These are phyloP conservation scores for Himantopus leucocephalus DNA, from an alignment of 2,113 vertebrate genomes.

Conservation along the genomic window DNA sequence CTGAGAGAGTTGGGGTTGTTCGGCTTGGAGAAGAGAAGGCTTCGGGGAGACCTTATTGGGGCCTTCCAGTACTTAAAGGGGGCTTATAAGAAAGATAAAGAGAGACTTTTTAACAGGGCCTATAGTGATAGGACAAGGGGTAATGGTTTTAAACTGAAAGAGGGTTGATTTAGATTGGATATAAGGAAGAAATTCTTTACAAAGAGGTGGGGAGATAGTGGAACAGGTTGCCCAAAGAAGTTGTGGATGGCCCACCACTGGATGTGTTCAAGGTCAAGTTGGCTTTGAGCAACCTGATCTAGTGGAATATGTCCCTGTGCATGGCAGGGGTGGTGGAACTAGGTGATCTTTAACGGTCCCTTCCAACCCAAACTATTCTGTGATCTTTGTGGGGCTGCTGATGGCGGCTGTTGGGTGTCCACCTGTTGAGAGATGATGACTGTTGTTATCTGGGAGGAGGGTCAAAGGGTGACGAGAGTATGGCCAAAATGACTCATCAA, in stretches of 20 bases:
- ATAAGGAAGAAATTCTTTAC: background rate
- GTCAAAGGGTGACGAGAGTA: background rate
- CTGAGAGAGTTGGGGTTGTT: background rate
- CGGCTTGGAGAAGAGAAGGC: background rate
- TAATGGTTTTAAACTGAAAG: background rate
- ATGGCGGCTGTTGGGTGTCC: background rate
- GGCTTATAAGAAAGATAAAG: background rate
- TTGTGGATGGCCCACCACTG: background rate
- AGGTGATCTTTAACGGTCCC: background rate
- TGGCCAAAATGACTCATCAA: background rate
- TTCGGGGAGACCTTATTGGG: rapidly evolving
- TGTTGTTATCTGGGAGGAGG: background rate
- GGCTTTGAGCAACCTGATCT: background rate
- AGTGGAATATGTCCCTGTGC: no score
- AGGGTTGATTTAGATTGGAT: background rate
- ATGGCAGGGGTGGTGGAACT: background rate
- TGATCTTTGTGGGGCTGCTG: background rate
- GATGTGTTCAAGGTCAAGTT: background rate
- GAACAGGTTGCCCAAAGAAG: background rate
- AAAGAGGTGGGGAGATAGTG: background rate
- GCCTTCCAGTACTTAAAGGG: background rate
- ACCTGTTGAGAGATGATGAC: background rate
- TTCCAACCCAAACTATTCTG: background rate
- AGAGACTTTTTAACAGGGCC: background rate
- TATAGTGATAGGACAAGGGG: background rate